These are phyloP conservation scores for Alca torda DNA, from an alignment of 2,797 vertebrate genomes.

Conservation along the genomic window DNA sequence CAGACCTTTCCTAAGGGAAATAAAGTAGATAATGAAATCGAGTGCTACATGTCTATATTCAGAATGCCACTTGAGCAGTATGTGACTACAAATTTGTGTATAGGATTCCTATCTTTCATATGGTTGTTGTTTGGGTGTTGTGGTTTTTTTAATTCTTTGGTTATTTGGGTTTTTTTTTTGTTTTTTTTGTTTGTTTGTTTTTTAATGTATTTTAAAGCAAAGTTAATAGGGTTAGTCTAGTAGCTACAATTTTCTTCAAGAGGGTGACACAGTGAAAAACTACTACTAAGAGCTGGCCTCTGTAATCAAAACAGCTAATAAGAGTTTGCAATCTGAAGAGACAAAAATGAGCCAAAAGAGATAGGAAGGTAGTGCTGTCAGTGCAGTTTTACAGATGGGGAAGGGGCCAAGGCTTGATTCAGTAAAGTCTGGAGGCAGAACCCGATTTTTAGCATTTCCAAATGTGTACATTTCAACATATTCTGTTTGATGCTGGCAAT, in stretches of 20 bases:
- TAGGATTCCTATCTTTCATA: neutral
- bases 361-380: neutral
- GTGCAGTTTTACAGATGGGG: neutral
- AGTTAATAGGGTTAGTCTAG: neutral
- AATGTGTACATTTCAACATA: slow-evolving; percentile 52
- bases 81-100: neutral
- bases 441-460: slow-evolving; percentile 28
- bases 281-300: neutral
- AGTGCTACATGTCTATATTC: neutral
- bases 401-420: slow-evolving; percentile 13
- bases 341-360: slow-evolving; percentile 9
- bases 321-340: neutral
- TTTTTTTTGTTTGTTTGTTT: neutral
- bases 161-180: neutral
- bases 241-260: neutral
- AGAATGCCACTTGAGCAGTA: neutral
- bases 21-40: neutral
- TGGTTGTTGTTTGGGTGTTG: neutral
- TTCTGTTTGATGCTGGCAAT: slow-evolving; percentile 54
- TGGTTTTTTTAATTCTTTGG: neutral
- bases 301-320: neutral
- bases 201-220: neutral
- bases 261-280: neutral
- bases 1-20: neutral
- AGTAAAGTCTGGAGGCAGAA: slow-evolving; percentile 25